A percentile compares a stretch with the other conserved stretches of the same genome.
phyloP scores from a whole-genome alignment of 2,888 invertebrate species.

The Gastrophysa polygoni region DNA sequence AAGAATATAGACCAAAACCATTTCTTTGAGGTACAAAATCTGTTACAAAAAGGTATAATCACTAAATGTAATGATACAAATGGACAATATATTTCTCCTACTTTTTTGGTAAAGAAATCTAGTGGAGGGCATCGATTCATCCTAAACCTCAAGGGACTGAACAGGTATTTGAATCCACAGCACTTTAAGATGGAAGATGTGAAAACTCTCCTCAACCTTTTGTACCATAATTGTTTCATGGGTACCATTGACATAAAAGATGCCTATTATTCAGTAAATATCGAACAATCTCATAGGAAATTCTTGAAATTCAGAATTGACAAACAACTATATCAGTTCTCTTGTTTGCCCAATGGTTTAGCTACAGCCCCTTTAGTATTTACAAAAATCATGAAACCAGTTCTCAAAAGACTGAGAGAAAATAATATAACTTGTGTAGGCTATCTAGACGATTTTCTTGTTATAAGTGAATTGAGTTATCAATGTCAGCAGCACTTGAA shows the following conservation, averaged over 20 bases:
- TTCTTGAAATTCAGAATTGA: conserved; percentile 36
- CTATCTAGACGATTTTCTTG: conserved; percentile 35
- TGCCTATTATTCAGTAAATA: conserved; percentile 37
- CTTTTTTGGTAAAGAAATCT: conserved; percentile 25
- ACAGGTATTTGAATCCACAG: conserved; percentile 29
- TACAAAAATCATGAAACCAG: conserved; percentile 42
- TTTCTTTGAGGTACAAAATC: neutral
- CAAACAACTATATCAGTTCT: conserved; percentile 37
- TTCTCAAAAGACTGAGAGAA: conserved; percentile 28
- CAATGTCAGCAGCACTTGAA: conserved; percentile 18
- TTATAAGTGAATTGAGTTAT: conserved; percentile 18
- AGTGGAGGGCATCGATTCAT: conserved; percentile 28
- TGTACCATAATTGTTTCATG: conserved; percentile 23
- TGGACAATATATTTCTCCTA: conserved; percentile 4
- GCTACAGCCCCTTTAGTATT: conserved; percentile 37
- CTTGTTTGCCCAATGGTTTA: conserved; percentile 40
- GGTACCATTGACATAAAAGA: conserved; percentile 32
- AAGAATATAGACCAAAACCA: neutral
- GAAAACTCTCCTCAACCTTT: conserved; percentile 31
- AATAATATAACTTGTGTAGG: conserved; percentile 27
- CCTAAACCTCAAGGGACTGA: conserved; percentile 37
- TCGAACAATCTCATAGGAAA: conserved; percentile 33
- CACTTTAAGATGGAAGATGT: conserved; percentile 44
- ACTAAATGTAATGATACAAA: neutral
- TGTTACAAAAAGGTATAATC: neutral